Conservation (phyloP, 2,113 vertebrate genomes). For the Daboia siamensis region DNA sequence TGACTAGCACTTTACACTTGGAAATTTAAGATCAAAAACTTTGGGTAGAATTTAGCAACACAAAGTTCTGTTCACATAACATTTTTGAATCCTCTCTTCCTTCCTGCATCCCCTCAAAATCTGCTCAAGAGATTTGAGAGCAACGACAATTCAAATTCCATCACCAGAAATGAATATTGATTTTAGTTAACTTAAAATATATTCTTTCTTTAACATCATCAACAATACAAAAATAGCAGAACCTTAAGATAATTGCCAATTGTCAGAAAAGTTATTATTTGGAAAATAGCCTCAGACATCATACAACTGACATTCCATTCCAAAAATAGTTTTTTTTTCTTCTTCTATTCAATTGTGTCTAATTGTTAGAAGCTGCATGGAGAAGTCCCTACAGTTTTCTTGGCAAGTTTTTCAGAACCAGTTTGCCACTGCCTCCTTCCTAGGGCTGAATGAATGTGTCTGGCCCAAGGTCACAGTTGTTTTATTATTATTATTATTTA, state of each 20-base stretch:
- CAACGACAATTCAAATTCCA: neutral
- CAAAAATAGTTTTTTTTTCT: neutral
- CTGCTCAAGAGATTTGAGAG: neutral
- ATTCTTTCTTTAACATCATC: neutral
- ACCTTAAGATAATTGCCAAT: neutral
- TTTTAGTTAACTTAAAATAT: neutral
- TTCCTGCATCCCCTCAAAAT: neutral
- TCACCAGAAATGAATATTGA: neutral
- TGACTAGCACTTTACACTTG: neutral
- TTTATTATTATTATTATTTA: too few species aligned
- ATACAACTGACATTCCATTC: neutral
- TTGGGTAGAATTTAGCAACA: neutral
- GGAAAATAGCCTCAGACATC: neutral
- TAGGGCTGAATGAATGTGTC: neutral
- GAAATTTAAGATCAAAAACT: neutral
- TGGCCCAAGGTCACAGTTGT: neutral
- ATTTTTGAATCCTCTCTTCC: neutral
- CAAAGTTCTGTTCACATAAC: neutral
- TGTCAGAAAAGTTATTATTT: neutral
- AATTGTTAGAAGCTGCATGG: neutral
- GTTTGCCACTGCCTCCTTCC: neutral
- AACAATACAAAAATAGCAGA: neutral
- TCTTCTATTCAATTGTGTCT: neutral
- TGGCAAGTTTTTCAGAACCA: neutral
- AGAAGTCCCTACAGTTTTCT: neutral